A percentile compares a stretch with the other conserved stretches of the same genome.
These are phyloP conservation scores for Pomatostomus ruficeps DNA, from an alignment of 2,113 vertebrate genomes.

Conservation along the genomic window DNA sequence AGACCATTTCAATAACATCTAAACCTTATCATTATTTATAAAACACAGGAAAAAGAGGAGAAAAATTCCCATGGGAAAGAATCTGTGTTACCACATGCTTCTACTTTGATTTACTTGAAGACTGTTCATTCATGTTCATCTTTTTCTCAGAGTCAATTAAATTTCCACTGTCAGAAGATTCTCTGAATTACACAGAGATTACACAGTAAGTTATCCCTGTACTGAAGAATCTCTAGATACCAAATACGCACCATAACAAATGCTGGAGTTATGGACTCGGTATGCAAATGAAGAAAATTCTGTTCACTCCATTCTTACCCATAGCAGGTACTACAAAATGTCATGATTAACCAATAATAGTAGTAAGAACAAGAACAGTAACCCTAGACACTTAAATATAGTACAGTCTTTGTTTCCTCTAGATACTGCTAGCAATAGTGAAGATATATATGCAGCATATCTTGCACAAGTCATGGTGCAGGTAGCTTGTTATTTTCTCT, in stretches of 20 bases:
- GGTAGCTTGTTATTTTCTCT: background rate
- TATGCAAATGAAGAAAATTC: background rate
- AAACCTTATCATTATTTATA: no score
- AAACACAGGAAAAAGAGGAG: no score
- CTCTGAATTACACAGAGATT: background rate
- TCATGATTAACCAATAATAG: background rate
- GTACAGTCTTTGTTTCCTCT: background rate
- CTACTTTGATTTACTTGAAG: background rate
- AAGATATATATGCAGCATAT: accelerated
- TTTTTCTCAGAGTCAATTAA: background rate
- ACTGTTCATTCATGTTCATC: background rate
- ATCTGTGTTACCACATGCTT: no score
- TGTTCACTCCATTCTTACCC: background rate
- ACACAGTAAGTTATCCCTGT: background rate
- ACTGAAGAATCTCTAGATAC: background rate
- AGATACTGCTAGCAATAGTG: background rate
- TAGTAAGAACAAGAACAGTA: background rate
- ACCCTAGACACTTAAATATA: background rate
- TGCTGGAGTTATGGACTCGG: background rate
- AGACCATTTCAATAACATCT: no score
- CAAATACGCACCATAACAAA: background rate
- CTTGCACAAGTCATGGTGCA: background rate
- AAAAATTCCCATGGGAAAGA: no score
- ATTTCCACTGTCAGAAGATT: background rate
- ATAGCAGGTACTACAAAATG: background rate